These are phyloP conservation scores for Datnioides undecimradiatus DNA, from an alignment of 2,113 vertebrate genomes.

Conservation along the genomic window DNA sequence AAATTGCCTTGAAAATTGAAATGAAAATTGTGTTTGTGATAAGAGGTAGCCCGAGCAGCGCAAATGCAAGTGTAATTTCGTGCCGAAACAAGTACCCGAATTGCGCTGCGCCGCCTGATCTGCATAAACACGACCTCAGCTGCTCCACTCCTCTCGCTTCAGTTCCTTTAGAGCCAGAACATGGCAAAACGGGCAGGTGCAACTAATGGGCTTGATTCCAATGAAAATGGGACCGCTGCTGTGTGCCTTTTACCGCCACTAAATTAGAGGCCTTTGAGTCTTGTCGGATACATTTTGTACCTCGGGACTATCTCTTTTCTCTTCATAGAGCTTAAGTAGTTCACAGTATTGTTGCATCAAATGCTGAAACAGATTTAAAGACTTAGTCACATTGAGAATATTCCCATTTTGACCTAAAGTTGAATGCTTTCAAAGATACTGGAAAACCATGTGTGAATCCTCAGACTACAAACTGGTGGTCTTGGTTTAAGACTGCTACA, in stretches of 20 bases:
- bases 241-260: neutral
- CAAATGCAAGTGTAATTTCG: conserved; percentile 19
- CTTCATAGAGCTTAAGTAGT: neutral
- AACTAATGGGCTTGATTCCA: neutral
- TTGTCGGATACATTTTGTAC: neutral
- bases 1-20: conserved; percentile 6
- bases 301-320: neutral
- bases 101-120: neutral
- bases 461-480: too few relatives aligned
- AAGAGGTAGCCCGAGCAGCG: neutral
- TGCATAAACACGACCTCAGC: conserved; percentile 26
- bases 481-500: too few relatives aligned
- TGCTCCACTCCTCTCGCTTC: neutral
- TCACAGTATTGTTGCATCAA: neutral
- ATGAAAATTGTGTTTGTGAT: conserved; percentile 19
- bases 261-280: neutral
- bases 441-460: too few relatives aligned
- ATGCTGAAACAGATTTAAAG: neutral
- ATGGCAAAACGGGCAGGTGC: neutral
- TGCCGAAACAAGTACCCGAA: conserved; percentile 19
- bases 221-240: neutral
- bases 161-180: neutral
- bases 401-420: neutral
- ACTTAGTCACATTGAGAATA: neutral
- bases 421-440: too few relatives aligned